These are phyloP conservation scores for Melinopterus prodromus DNA, from an alignment of 2,888 invertebrate species.

Conservation along the genomic window DNA sequence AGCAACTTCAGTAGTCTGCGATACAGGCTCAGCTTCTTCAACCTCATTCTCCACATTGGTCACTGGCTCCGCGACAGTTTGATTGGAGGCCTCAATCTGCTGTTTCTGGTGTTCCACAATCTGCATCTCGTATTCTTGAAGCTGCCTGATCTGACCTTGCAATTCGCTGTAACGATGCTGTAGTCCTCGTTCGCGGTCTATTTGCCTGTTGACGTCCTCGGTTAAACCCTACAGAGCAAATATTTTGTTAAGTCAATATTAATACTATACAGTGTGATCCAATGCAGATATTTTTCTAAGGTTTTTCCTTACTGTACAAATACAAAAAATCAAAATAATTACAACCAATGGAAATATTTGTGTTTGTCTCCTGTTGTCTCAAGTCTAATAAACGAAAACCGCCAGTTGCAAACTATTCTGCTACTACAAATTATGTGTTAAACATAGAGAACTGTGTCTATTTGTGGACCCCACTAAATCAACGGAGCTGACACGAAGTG, in stretches of 20 bases:
- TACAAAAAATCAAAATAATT: too few relatives aligned
- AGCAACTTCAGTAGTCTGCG: background rate
- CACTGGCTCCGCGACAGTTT: background rate
- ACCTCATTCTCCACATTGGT: background rate
- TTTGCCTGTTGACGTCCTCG: slow-evolving; percentile 92
- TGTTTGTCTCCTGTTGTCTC: too few relatives aligned
- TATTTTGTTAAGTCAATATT: background rate
- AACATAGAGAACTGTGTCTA: too few relatives aligned
- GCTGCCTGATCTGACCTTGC: slow-evolving; percentile 66
- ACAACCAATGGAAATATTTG: too few relatives aligned
- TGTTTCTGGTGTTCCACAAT: slow-evolving; percentile 35
- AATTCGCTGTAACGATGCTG: slow-evolving; percentile 85
- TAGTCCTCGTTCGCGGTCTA: slow-evolving; percentile 86
- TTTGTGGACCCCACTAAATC: too few relatives aligned
- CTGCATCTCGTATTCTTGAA: slow-evolving; percentile 50
- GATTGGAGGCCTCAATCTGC: slow-evolving; percentile 28
- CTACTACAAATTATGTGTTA: too few relatives aligned
- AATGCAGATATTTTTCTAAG: background rate
- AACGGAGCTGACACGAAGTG: too few relatives aligned
- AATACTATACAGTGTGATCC: slow-evolving; percentile 5
- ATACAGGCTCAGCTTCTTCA: background rate
- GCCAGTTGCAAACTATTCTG: too few relatives aligned
- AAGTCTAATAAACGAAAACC: too few relatives aligned
- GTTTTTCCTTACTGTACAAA: too few relatives aligned
- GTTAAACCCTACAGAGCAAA: slow-evolving; percentile 73